Conservation (phyloP, 2,888 invertebrate genomes). For the Orthosia gothica region DNA sequence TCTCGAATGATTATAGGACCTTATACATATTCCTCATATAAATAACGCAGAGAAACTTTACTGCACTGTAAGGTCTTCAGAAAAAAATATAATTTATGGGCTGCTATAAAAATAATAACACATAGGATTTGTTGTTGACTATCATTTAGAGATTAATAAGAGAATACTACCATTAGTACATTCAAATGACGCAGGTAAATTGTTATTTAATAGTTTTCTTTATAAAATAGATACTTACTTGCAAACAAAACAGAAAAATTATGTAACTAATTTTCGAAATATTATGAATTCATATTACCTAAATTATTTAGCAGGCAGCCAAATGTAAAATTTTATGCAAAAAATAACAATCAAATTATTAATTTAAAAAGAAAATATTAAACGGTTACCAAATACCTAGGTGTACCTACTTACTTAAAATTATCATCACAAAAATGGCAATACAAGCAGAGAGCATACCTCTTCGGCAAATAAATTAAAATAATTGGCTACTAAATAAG, state of each 20-base stretch:
- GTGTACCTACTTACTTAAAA: background rate
- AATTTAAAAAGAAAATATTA: background rate
- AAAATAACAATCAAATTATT: background rate
- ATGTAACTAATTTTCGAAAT: too few species aligned
- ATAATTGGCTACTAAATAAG: conserved; percentile 24
- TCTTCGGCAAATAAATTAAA: conserved; percentile 21
- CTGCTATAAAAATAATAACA: too few species aligned
- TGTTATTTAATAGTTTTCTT: too few species aligned
- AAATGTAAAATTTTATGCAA: background rate
- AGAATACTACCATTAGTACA: too few species aligned
- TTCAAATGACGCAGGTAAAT: too few species aligned
- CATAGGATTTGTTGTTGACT: background rate
- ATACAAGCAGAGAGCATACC: background rate
- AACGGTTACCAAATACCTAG: background rate
- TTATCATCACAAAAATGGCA: background rate
- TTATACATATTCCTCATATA: conserved; percentile 51
- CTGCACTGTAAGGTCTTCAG: conserved; percentile 24
- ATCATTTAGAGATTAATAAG: too few species aligned
- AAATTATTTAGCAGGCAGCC: background rate
- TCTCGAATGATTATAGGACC: conserved; percentile 28
- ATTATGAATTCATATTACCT: too few species aligned
- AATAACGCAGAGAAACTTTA: conserved; percentile 31
- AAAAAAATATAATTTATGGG: conserved; percentile 1
- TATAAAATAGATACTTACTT: too few species aligned
- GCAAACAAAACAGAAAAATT: too few species aligned